Evolutionary conservation across 2,888 invertebrate species (phyloP), one percentile per base, ranked within the genome.

Genomic region (Beris morrisii): DNA sequence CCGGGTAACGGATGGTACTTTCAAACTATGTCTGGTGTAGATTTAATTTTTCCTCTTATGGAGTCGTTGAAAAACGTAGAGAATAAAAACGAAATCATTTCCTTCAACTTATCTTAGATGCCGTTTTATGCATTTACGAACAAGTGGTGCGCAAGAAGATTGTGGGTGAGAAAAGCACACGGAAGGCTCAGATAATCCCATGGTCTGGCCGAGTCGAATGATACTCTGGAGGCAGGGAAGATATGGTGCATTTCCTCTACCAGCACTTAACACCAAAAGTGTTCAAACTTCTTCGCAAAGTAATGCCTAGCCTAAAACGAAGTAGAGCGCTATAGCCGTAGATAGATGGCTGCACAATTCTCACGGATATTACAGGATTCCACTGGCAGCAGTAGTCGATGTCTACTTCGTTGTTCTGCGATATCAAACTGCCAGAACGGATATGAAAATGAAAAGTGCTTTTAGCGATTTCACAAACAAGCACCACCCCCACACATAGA

Each of bases 381-480:
- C 38, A 38, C 9, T 38, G 38, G 38, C 38, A 38, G 38, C 38
- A 31, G 53, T 52, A 54, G 58, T 53, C 58, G 67, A 64, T 57
- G 57, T 52, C 52, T 61, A 22, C 57, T 56, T 43, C 45, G 61
- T 46, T 53, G 52, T 58, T 54, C 50, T 67, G 45, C 64, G 56
- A 63, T 63, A 50, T 64, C 64, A 44, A 48, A 54, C 64, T 64
- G 53, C 64, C 53, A 57, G 58, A 67, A 54, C 67, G 67, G 67
- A 67, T 67, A 67, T 67, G 67, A 67, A 63, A 64, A 67, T 67
- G 61, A 67, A 67, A 67, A 67, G 64, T 58, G 67, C 67, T 67
- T 67, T 67, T 58, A 67, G 67, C 67, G 63, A 54, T 67, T 67
- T 67, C 46, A 54, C 64, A 64, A 67, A 56, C 67, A 53, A 46